Evolutionary conservation across 2,888 invertebrate species (phyloP).

Genomic region (Cybosia mesomella): DNA sequence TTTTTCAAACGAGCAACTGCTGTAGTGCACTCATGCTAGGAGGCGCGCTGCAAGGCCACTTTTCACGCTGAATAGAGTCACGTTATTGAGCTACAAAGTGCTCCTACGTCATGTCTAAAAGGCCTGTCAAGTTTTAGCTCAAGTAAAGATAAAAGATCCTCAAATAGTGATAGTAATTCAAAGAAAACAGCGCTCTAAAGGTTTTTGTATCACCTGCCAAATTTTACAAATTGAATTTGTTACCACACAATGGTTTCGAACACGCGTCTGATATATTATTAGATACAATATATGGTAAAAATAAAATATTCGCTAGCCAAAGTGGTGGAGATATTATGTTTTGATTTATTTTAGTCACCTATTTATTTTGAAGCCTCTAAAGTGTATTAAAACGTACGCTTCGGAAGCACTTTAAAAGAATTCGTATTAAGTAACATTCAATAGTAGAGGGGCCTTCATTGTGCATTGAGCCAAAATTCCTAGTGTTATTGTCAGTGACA

Average conservation of each 20-base stretch:
- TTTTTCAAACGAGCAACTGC: conserved; percentile 42
- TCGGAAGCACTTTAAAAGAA: conserved; percentile 8
- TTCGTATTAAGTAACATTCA: conserved; percentile 15
- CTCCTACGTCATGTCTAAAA: conserved; percentile 65
- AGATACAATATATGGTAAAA: neutral
- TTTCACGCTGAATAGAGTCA: conserved; percentile 60
- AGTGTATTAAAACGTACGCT: conserved; percentile 11
- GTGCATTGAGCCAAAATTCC: conserved; percentile 49
- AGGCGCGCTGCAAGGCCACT: conserved; percentile 58
- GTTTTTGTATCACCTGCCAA: conserved; percentile 13
- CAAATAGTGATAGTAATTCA: conserved; percentile 23
- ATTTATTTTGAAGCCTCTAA: neutral
- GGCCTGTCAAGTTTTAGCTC: conserved; percentile 57
- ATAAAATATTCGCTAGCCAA: neutral
- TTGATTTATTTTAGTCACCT: neutral
- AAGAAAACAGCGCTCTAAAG: conserved; percentile 11
- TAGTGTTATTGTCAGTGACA: conserved; percentile 43
- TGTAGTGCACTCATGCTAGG: conserved; percentile 52
- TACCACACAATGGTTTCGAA: conserved; percentile 2
- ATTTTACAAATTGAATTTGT: conserved; percentile 15
- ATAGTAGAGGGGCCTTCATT: conserved; percentile 28
- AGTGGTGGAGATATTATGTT: neutral
- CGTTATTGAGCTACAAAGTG: conserved; percentile 71
- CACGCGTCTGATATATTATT: neutral
- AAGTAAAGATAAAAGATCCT: conserved; percentile 48